A percentile compares a stretch with the other conserved stretches of the same genome.
These are phyloP conservation scores for Cheilinus undulatus DNA, from an alignment of 2,113 vertebrate species.

Conservation along the genomic window DNA sequence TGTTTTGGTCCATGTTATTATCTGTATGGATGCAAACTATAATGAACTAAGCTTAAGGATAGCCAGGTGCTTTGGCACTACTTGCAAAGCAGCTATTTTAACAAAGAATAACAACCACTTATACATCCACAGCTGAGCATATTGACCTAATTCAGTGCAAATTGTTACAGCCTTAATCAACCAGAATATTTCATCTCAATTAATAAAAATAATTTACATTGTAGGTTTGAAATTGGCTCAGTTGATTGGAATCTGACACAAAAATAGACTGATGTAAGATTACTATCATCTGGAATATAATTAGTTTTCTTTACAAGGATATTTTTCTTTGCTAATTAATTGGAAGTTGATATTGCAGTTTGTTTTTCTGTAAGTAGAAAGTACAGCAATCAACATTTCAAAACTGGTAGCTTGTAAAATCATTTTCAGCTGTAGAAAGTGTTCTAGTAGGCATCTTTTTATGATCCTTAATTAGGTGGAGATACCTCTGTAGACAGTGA, in stretches of 20 bases:
- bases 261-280: background rate
- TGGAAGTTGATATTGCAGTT: too few species aligned
- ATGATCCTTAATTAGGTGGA: too few species aligned
- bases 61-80: background rate
- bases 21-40: background rate
- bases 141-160: background rate
- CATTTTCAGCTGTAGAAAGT: too few species aligned
- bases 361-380: background rate
- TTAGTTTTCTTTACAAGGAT: too few species aligned
- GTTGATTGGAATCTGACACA: background rate
- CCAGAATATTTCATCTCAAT: background rate
- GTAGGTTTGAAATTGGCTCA: background rate
- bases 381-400: too few species aligned
- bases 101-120: background rate
- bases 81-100: background rate
- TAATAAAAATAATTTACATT: background rate
- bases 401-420: too few species aligned
- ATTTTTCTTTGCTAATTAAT: too few species aligned
- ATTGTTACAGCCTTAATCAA: background rate
- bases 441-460: too few species aligned
- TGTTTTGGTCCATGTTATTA: background rate
- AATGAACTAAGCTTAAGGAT: conserved; percentile 3
- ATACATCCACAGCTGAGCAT: background rate
- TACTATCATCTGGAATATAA: too few species aligned
- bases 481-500: too few species aligned